phyloP scores from a whole-genome alignment of 2,113 vertebrate species.

The Nycticorax nycticorax region DNA sequence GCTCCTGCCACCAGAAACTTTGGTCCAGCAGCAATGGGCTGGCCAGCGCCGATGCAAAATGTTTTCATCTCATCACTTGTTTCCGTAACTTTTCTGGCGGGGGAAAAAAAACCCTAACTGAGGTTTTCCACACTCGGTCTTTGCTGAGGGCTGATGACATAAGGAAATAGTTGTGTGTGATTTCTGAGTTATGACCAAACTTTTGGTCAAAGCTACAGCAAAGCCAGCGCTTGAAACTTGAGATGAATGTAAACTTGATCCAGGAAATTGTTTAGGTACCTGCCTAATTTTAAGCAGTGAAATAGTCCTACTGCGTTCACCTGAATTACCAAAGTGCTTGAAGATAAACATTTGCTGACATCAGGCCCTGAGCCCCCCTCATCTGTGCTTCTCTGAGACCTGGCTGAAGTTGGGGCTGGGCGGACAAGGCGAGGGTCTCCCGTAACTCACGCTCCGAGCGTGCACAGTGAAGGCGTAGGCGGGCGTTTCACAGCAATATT shows the following conservation, averaged over 20 bases:
- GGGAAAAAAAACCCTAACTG: background rate
- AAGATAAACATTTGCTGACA: background rate
- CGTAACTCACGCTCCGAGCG: background rate
- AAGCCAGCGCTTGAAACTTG: conserved; percentile 6
- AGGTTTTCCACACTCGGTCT: background rate
- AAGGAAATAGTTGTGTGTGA: conserved; percentile 34
- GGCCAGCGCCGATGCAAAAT: background rate
- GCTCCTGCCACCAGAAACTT: background rate
- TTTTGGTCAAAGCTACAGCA: conserved; percentile 29
- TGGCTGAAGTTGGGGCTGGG: background rate
- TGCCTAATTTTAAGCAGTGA: conserved; percentile 37
- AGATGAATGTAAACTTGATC: background rate
- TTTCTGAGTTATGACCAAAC: conserved; percentile 30
- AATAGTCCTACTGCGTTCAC: background rate
- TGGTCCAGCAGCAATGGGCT: background rate
- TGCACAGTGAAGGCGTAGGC: background rate
- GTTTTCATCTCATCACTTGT: background rate
- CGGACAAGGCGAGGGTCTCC: background rate
- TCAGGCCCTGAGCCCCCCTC: background rate
- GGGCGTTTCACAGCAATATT: background rate
- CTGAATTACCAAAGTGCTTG: background rate
- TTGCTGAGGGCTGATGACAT: conserved; percentile 5
- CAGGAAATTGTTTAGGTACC: conserved; percentile 48
- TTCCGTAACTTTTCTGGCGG: background rate
- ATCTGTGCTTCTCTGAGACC: background rate